Percentiles rank a stretch among this genome's conserved stretches.
Evolutionary conservation across 2,797 vertebrate genomes (phyloP).

Genomic region (Prunella strophiata): DNA sequence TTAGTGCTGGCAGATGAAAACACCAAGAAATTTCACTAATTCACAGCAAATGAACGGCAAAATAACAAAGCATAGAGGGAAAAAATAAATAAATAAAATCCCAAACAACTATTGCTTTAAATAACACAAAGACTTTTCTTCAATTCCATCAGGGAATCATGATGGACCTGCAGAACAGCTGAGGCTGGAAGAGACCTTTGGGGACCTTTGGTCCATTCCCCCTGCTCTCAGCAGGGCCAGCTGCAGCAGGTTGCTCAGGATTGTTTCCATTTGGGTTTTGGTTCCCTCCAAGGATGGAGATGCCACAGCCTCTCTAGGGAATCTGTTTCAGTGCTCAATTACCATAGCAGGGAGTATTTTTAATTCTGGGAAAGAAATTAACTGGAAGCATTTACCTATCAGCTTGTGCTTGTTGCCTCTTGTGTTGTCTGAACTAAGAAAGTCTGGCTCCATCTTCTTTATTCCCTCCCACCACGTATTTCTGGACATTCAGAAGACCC

Average conservation of each 20-base stretch:
- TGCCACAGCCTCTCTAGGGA: neutral
- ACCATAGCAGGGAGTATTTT: neutral
- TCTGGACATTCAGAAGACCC: neutral
- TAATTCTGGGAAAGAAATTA: neutral
- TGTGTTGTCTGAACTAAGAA: neutral
- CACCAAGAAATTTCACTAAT: neutral
- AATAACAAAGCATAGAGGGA: neutral
- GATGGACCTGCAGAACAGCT: neutral
- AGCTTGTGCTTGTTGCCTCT: neutral
- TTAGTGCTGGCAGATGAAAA: conserved; percentile 32
- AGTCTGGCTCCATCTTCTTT: neutral
- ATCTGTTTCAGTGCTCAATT: neutral
- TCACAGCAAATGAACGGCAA: neutral
- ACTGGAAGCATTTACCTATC: neutral
- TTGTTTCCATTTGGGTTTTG: neutral
- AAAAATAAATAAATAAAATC: no score
- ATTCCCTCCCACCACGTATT: neutral
- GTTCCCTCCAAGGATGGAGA: neutral
- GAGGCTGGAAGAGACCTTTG: neutral
- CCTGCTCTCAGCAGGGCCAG: neutral
- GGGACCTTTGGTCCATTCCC: neutral
- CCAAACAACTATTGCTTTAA: neutral
- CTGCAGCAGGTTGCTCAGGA: neutral
- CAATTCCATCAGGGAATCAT: neutral
- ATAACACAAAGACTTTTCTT: neutral